These are phyloP conservation scores for Cardiocondyla obscurior DNA, from an alignment of 1,140 invertebrate genomes.

Conservation along the genomic window DNA sequence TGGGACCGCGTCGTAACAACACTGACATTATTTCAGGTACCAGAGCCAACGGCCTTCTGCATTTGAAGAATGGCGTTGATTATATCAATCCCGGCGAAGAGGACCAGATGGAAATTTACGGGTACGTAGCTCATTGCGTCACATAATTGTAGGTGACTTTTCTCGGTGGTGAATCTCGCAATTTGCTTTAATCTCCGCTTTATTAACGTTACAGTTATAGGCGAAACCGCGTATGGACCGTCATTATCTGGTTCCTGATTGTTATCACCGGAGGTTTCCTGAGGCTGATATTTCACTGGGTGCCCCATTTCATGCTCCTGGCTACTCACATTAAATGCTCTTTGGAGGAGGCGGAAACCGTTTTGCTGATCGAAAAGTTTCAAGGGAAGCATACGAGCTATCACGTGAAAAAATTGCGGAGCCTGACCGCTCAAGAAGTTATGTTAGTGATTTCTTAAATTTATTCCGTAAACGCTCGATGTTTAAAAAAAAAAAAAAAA, in stretches of 20 bases:
- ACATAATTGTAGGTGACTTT: neutral
- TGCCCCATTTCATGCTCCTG: conserved; percentile 86
- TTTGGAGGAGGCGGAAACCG: conserved; percentile 85
- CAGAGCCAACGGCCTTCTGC: conserved; percentile 78
- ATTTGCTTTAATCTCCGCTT: neutral
- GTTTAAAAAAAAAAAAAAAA: neutral
- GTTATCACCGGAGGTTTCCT: conserved; percentile 86
- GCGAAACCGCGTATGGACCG: conserved; percentile 79
- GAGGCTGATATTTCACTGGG: conserved; percentile 88
- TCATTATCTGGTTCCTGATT: conserved; percentile 86
- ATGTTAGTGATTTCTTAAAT: conserved; percentile 75
- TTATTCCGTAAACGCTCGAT: neutral
- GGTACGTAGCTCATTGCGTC: conserved; percentile 67
- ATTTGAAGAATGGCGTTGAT: conserved; percentile 82
- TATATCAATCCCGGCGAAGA: conserved; percentile 87
- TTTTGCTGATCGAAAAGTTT: conserved; percentile 86
- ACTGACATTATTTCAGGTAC: conserved; percentile 76
- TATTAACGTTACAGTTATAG: conserved; percentile 84
- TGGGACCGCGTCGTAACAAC: neutral
- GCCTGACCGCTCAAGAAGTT: conserved; percentile 77
- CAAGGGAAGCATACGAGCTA: conserved; percentile 85
- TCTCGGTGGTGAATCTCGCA: neutral
- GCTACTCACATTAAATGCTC: conserved; percentile 85
- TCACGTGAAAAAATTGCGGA: conserved; percentile 83
- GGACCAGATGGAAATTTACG: conserved; percentile 88